Conservation (phyloP, 2,888 invertebrate genomes). For the Bombylius major region DNA sequence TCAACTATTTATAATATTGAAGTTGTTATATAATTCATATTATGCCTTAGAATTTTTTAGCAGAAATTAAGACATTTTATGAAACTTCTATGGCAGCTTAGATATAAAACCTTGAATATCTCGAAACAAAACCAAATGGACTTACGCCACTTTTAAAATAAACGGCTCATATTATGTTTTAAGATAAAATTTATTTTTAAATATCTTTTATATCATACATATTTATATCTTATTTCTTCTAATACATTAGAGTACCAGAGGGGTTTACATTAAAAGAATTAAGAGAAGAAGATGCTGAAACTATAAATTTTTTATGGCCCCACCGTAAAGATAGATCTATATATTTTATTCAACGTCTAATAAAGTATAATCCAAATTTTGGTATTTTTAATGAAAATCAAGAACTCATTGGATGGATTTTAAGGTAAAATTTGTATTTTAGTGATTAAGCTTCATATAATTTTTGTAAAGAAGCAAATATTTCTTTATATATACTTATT, state of each 20-base stretch:
- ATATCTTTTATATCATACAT: no score
- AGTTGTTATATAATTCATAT: no score
- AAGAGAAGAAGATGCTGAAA: conserved; percentile 16
- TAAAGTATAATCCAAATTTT: conserved; percentile 21
- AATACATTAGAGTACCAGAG: conserved; percentile 10
- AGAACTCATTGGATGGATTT: conserved; percentile 27
- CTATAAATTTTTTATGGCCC: conserved; percentile 24
- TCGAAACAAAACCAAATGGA: no score
- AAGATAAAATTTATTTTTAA: background rate
- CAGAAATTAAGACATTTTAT: no score
- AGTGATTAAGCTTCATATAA: no score
- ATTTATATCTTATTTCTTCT: no score
- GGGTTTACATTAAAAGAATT: conserved; percentile 19
- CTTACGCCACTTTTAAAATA: no score
- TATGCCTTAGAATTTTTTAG: no score
- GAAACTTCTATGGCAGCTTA: no score
- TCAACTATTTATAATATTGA: no score
- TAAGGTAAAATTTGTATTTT: conserved; percentile 17
- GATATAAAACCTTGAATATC: no score
- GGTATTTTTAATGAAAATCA: conserved; percentile 21
- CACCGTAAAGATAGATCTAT: conserved; percentile 20
- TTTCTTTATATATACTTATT: background rate
- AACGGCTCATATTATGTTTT: no score
- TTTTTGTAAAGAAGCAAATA: background rate
- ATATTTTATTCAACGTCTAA: conserved; percentile 19